Percentiles rank a stretch among this genome's conserved stretches.
Evolutionary conservation across 2,113 vertebrate genomes (phyloP).

Genomic region (Cynocephalus volans): DNA sequence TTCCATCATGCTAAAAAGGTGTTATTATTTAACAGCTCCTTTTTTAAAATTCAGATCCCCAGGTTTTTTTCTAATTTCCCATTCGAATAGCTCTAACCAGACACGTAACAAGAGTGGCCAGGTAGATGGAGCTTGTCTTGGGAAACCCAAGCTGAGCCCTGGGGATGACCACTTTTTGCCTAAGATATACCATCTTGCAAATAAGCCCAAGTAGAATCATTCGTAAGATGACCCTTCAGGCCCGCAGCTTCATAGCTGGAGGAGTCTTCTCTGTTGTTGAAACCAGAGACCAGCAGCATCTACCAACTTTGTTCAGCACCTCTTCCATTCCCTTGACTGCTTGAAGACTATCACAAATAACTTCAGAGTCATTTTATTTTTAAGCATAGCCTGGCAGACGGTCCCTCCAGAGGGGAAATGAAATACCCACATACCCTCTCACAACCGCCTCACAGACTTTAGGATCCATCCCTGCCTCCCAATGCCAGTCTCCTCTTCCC

Average conservation of each 20-base stretch:
- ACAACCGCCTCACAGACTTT: neutral
- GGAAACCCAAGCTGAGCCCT: neutral
- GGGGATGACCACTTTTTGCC: neutral
- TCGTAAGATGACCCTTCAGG: neutral
- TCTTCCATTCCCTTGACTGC: neutral
- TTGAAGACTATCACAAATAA: neutral
- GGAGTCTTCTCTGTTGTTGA: neutral
- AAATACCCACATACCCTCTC: neutral
- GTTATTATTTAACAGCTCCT: neutral
- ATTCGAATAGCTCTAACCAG: neutral
- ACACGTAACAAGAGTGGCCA: neutral
- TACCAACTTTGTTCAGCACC: neutral
- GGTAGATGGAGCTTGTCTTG: neutral
- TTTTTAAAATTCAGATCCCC: conserved; percentile 9
- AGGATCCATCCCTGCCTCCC: neutral
- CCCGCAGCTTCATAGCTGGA: neutral
- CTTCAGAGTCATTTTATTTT: neutral
- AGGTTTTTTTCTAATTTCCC: conserved; percentile 2
- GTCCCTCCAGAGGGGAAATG: neutral
- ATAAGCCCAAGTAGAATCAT: neutral
- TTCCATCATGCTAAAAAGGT: neutral
- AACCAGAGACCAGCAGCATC: neutral
- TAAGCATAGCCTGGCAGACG: neutral
- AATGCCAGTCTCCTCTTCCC: neutral
- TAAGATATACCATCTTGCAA: neutral